These are phyloP conservation scores for Hypsibius dujardini DNA, from an alignment of 1,140 invertebrate species.

Conservation along the genomic window DNA sequence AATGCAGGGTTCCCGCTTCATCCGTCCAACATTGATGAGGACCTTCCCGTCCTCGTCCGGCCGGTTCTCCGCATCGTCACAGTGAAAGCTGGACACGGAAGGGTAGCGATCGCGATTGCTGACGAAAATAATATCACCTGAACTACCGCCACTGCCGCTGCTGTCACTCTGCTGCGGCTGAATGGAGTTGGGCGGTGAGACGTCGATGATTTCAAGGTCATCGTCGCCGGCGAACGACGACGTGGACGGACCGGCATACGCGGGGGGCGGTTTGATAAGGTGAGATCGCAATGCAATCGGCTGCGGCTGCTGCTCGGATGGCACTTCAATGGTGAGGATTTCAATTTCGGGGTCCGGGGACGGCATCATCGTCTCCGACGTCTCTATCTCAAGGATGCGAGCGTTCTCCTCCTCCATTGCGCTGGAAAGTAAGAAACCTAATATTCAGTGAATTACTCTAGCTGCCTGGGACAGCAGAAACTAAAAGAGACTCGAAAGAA, in stretches of 20 bases:
- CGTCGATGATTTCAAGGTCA: not conserved
- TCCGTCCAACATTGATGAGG: conserved; percentile 86
- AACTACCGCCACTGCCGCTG: not conserved
- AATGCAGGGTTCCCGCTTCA: conserved; percentile 72
- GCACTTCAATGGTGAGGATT: not conserved
- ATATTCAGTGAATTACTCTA: too few species aligned
- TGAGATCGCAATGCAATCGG: too few species aligned
- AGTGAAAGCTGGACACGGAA: conserved; percentile 24
- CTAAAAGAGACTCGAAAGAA: too few species aligned
- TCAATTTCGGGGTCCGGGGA: not conserved
- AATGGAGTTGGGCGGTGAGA: not conserved
- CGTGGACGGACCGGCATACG: too few species aligned
- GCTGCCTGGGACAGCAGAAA: too few species aligned
- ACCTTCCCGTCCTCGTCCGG: conserved; percentile 79
- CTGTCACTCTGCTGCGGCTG: too few species aligned
- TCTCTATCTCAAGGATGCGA: not conserved
- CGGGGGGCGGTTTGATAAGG: too few species aligned
- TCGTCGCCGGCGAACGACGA: not conserved
- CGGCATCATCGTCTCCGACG: too few species aligned
- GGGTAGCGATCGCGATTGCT: not conserved
- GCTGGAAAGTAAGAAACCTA: not conserved
- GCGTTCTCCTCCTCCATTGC: conserved; percentile 12
- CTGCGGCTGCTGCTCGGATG: not conserved
- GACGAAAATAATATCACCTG: not conserved
- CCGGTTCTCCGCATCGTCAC: conserved; percentile 55